Conservation (phyloP, 2,113 vertebrate species). For the Emydocephalus ijimae region DNA sequence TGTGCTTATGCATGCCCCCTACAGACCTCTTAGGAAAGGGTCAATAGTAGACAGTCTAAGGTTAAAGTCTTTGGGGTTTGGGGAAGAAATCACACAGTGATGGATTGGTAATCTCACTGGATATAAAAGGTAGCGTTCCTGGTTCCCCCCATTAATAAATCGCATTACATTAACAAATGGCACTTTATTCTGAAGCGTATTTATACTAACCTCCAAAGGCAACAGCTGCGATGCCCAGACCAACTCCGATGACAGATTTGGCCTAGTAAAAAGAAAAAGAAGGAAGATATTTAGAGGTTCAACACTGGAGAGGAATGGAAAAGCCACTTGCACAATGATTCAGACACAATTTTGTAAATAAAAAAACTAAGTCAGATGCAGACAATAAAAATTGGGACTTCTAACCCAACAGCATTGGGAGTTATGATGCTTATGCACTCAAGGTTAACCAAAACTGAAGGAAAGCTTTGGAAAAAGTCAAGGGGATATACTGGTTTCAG, state of each 20-base stretch:
- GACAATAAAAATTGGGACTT: neutral
- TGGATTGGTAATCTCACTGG: no score
- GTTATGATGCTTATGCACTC: neutral
- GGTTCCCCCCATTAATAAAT: no score
- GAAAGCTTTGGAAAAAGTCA: neutral
- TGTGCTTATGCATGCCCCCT: no score
- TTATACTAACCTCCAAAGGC: slow-evolving; percentile 85
- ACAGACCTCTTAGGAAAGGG: no score
- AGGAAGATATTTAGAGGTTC: neutral
- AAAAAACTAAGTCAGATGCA: neutral
- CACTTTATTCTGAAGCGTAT: neutral
- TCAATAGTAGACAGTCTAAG: no score
- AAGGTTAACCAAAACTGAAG: neutral
- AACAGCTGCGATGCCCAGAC: slow-evolving; percentile 85
- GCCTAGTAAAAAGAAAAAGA: slow-evolving; percentile 66
- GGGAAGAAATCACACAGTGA: no score
- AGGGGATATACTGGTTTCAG: neutral
- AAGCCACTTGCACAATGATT: neutral
- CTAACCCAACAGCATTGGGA: neutral
- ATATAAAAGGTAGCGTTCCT: neutral
- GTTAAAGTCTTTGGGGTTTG: no score
- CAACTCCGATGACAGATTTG: slow-evolving; percentile 80
- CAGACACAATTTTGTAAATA: neutral
- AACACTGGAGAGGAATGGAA: neutral
- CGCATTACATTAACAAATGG: neutral